Evolutionary conservation across 2,113 vertebrate genomes (phyloP).

Genomic region (Pteropus alecto): DNA sequence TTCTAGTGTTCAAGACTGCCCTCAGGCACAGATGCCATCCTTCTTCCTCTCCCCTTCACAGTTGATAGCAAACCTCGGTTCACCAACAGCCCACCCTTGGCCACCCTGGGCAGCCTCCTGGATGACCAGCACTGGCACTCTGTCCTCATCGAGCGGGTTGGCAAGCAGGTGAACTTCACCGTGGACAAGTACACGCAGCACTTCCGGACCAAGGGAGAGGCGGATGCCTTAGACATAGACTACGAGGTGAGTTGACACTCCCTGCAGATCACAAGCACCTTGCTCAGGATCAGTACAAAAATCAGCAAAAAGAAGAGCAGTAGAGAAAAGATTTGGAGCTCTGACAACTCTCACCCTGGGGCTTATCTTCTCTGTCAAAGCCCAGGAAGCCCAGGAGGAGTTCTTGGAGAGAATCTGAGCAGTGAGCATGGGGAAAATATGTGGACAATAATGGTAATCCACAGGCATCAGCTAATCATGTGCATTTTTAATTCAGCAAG

Average conservation of each 20-base stretch:
- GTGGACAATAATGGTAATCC: too few species aligned
- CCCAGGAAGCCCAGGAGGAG: not conserved
- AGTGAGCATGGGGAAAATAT: not conserved
- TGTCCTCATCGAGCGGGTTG: conserved; percentile 94
- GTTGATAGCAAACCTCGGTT: conserved; percentile 90
- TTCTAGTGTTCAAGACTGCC: not conserved
- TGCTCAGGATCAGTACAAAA: too few species aligned
- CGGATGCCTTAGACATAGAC: conserved; percentile 95
- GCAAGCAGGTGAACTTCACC: conserved; percentile 96
- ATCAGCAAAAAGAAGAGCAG: not conserved
- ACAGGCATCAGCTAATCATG: not conserved
- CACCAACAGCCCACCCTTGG: conserved; percentile 84
- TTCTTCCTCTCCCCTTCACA: conserved; percentile 66
- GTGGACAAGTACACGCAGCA: conserved; percentile 94
- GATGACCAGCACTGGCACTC: conserved; percentile 99
- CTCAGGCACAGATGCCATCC: not conserved
- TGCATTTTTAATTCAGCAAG: not conserved
- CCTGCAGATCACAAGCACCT: accelerated
- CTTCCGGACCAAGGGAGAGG: conserved; percentile 92
- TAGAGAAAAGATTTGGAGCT: not conserved
- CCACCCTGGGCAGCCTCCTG: conserved; percentile 93
- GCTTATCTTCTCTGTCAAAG: not conserved
- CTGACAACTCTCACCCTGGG: too few species aligned
- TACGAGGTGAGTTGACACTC: conserved; percentile 90
- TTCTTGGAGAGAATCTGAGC: not conserved